These are phyloP conservation scores for Pelochelys cantorii DNA, from an alignment of 2,797 vertebrate genomes.

Conservation along the genomic window DNA sequence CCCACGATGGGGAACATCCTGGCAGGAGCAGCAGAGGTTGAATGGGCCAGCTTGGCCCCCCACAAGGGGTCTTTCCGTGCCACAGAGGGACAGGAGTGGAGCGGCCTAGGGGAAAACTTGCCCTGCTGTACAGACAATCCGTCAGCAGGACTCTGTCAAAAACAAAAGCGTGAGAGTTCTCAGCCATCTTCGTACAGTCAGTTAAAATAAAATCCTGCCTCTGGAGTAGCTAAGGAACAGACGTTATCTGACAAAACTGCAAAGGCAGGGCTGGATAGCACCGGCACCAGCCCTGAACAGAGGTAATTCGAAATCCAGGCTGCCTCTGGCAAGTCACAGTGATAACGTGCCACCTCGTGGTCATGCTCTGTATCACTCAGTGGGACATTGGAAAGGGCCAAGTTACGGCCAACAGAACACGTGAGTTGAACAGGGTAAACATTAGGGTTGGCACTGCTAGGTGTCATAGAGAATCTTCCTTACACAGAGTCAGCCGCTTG, in stretches of 20 bases:
- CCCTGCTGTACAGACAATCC: too few species aligned
- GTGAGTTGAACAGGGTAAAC: not conserved
- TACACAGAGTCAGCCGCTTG: not conserved
- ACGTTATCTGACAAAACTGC: rapidly evolving
- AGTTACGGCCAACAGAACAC: rapidly evolving
- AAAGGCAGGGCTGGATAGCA: rapidly evolving
- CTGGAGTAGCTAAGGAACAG: not conserved
- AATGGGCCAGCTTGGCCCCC: not conserved
- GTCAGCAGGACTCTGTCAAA: not conserved
- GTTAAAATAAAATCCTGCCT: rapidly evolving
- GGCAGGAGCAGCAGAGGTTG: not conserved
- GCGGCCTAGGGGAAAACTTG: not conserved
- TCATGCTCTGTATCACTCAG: not conserved
- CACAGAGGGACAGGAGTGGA: not conserved
- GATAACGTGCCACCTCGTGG: not conserved
- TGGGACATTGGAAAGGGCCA: rapidly evolving
- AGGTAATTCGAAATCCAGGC: too few species aligned
- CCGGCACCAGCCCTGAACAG: rapidly evolving
- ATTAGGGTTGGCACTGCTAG: not conserved
- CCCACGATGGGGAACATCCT: not conserved
- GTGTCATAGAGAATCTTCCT: not conserved
- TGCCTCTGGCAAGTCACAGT: not conserved
- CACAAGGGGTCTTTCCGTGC: not conserved
- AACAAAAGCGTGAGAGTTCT: not conserved
- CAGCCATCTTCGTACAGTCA: not conserved